phyloP scores from a whole-genome alignment of 2,797 vertebrate species.

The Simalia tracyae region DNA sequence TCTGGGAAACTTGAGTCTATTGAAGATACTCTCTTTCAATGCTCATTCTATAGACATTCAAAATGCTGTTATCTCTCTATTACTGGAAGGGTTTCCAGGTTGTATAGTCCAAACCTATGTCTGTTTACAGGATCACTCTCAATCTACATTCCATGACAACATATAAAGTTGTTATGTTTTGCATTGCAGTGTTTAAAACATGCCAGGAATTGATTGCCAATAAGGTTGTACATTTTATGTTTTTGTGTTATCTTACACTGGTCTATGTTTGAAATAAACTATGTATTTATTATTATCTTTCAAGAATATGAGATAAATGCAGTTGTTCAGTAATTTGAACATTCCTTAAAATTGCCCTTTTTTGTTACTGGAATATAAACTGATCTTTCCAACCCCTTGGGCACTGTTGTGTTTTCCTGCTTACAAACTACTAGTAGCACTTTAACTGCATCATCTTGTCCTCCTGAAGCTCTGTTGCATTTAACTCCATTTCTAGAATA shows the following conservation, averaged over 20 bases:
- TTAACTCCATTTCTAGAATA: background rate
- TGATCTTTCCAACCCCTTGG: background rate
- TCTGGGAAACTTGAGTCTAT: background rate
- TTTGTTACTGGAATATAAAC: background rate
- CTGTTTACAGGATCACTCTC: background rate
- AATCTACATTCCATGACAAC: background rate
- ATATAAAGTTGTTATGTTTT: background rate
- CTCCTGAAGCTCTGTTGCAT: background rate
- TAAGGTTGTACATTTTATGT: background rate
- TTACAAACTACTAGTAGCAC: background rate
- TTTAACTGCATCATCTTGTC: background rate
- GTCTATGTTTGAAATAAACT: background rate
- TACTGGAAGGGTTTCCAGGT: background rate
- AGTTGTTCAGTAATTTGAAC: background rate
- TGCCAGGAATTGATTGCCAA: background rate
- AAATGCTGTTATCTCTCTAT: background rate
- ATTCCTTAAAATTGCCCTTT: background rate
- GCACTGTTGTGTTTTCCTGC: background rate
- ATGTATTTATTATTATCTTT: background rate
- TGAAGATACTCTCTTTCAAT: background rate
- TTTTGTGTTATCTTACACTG: background rate
- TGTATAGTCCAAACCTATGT: background rate
- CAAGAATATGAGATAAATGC: background rate
- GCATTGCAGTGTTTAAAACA: background rate
- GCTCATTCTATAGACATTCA: background rate